Base-by-base conservation (phyloP, 1,140 invertebrate species). In the Liolophura sinensis region DNA sequence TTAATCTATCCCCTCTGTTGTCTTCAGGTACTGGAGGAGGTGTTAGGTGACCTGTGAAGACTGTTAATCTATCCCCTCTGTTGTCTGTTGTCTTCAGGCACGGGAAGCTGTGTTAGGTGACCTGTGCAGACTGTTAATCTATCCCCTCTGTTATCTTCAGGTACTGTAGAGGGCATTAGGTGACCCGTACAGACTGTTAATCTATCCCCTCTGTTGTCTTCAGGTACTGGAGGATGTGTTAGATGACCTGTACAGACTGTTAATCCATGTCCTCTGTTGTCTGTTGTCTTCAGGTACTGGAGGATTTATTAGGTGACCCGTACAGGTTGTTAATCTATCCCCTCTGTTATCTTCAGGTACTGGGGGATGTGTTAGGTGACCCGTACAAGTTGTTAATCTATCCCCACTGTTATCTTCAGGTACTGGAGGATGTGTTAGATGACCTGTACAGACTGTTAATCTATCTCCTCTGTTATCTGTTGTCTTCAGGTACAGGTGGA, bases 181-280 rank as follows among this genome's bases (percentile, higher is more conserved):
- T 14, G 87, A 89, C 7, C 79, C 94, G 56, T 93, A 94, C 78
- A 87, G 88, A 70, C 87, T 87, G 1, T 81, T 94, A 40, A 92
- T 91, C 76, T 74, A 84, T 59, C 78, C 92, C 7, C 88, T 91
- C n/a, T n/a, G n/a, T n/a, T 68, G 56, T n/a, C n/a, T n/a, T n/a
- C 65, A 86, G 84, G 86, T 89, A 65, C 79, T 94, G 15, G 89
- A 89, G 73, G 87, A 88, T 50, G 87, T 90, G 54, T 81, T 94
- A 22, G 80, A 89, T 14, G 87, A 89, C 7, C 79, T 94, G 56
- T 93, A 94, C 78, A 87, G 88, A 70, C 87, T 87, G 1, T 81
- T 94, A 40, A 92, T 91, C 76, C 75, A 84, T 59, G 78, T 92
- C 7, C 88, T 91, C n/a, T n/a, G n/a, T n/a, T n/a, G n/a, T n/a